These are phyloP conservation scores for Vesta saturnalis DNA, from an alignment of 2,888 invertebrate genomes.

Conservation along the genomic window DNA sequence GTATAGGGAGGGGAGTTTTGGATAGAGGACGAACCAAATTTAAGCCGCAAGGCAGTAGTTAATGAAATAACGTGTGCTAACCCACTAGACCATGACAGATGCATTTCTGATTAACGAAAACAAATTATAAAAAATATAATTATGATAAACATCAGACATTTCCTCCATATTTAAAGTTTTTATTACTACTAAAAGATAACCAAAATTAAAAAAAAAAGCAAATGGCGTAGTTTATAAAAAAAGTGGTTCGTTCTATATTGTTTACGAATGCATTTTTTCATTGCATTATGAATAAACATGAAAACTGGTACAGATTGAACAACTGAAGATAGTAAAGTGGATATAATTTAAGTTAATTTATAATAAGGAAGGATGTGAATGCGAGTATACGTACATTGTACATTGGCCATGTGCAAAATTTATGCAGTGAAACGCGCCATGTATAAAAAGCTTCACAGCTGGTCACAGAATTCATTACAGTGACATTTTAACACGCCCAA, in stretches of 20 bases:
- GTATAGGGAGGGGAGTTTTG: too few species aligned
- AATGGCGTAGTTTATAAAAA: too few species aligned
- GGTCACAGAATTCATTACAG: conserved; percentile 57
- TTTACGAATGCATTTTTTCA: neutral
- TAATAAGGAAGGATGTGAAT: conserved; percentile 45
- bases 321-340: conserved; percentile 38
- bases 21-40: too few species aligned
- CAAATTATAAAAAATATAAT: neutral
- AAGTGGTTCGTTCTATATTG: too few species aligned
- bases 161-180: too few species aligned
- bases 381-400: conserved; percentile 43
- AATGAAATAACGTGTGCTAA: too few species aligned
- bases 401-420: conserved; percentile 49
- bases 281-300: conserved; percentile 4
- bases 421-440: conserved; percentile 51
- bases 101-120: neutral
- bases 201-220: too few species aligned
- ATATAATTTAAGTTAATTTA: conserved; percentile 41
- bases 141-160: neutral
- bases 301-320: conserved; percentile 17
- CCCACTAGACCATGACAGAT: neutral
- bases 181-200: too few species aligned
- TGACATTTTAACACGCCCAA: conserved; percentile 57
- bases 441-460: conserved; percentile 57
- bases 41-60: too few species aligned